Conservation (phyloP, 1,140 invertebrate genomes). For the Phymorhynchus buccinoides region DNA sequence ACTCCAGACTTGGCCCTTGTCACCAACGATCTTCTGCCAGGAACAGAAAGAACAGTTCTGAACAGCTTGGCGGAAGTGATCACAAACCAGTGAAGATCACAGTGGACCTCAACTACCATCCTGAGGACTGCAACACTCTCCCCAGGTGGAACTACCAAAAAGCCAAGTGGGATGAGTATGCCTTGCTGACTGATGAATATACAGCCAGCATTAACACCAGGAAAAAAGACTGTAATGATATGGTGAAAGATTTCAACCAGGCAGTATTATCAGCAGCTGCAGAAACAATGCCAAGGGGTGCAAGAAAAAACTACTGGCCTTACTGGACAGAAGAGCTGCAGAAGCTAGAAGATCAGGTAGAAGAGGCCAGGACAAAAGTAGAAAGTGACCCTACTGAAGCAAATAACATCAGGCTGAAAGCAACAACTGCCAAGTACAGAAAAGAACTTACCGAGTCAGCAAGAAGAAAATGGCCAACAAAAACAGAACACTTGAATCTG, state of each 20-base stretch:
- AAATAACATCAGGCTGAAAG: conserved; percentile 12
- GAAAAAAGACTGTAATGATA: background rate
- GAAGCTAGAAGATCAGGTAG: conserved; percentile 1
- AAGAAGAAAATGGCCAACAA: background rate
- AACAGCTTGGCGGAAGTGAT: conserved; percentile 29
- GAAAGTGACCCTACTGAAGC: background rate
- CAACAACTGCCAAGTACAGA: background rate
- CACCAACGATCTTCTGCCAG: background rate
- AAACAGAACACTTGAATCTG: background rate
- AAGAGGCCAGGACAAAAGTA: background rate
- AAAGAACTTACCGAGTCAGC: background rate
- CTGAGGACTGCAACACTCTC: background rate
- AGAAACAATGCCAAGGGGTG: conserved; percentile 22
- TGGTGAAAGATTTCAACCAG: background rate
- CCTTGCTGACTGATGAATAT: conserved; percentile 6
- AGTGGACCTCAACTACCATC: background rate
- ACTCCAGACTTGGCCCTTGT: conserved; percentile 32
- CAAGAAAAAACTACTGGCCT: conserved; percentile 23
- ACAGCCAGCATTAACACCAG: background rate
- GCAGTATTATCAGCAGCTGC: conserved; percentile 25
- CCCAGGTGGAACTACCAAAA: conserved; percentile 10
- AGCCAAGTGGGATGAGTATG: background rate
- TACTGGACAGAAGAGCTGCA: conserved; percentile 26
- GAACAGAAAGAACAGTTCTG: conserved; percentile 24
- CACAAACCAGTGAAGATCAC: conserved; percentile 17